Evolutionary conservation across 2,797 vertebrate species (phyloP).

Genomic region (Champsocephalus esox): DNA sequence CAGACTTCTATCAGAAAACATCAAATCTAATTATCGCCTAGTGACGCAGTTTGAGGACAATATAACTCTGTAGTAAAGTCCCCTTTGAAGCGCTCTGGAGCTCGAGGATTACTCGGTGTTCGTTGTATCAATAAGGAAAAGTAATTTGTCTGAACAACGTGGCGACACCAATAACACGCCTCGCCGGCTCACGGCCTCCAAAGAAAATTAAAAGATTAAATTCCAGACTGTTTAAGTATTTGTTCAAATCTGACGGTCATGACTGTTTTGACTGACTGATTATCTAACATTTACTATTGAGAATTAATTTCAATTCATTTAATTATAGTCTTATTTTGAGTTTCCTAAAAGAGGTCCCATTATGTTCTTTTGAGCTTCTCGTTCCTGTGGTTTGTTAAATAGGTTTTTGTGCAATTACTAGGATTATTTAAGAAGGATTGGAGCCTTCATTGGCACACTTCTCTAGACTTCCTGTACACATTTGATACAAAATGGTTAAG

Average conservation of each 20-base stretch:
- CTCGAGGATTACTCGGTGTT: not conserved
- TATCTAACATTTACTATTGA: not conserved
- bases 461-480: not conserved
- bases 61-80: not conserved
- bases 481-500: not conserved
- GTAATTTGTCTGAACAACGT: slow-evolving; percentile 1
- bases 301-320: fast-evolving
- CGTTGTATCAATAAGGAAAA: slow-evolving; percentile 19
- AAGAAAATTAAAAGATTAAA: not conserved
- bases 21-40: not conserved
- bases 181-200: slow-evolving; percentile 18
- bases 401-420: too few relatives aligned
- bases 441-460: not conserved
- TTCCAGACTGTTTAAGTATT: not conserved
- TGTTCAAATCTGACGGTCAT: not conserved
- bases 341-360: not conserved
- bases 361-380: too few relatives aligned
- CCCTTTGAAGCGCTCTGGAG: not conserved
- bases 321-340: not conserved
- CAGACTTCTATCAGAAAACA: not conserved
- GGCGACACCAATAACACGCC: slow-evolving; percentile 33
- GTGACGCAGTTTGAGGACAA: slow-evolving; percentile 2
- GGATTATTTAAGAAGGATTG: not conserved
- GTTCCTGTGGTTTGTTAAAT: not conserved
- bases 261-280: slow-evolving; percentile 1